Evolutionary conservation across 1,140 invertebrate species (phyloP).

Genomic region (Physella acuta): DNA sequence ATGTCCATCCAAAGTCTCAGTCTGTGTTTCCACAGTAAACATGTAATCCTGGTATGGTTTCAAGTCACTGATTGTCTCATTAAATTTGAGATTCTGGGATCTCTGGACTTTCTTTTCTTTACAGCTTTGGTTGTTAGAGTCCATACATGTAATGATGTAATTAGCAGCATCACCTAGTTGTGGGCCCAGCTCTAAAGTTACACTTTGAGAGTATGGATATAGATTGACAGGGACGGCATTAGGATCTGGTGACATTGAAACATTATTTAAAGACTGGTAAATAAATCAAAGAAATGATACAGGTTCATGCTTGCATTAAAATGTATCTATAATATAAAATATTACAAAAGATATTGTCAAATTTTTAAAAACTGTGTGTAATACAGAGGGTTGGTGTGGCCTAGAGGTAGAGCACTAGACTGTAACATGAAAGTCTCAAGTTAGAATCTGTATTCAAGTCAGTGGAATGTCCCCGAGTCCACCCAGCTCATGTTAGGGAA

Average conservation of each 20-base stretch:
- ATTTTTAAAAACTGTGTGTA: too few relatives aligned
- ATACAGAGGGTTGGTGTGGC: too few relatives aligned
- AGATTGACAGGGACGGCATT: constrained; percentile 34
- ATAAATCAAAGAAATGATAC: too few relatives aligned
- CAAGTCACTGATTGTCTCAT: constrained; percentile 30
- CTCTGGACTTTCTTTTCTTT: constrained; percentile 26
- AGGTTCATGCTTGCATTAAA: too few relatives aligned
- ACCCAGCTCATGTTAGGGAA: too few relatives aligned
- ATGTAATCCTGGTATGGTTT: constrained; percentile 38
- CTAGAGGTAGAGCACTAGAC: too few relatives aligned
- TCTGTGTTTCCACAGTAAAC: constrained; percentile 34
- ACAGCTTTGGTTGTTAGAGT: background rate
- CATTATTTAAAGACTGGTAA: too few relatives aligned
- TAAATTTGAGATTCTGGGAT: constrained; percentile 8
- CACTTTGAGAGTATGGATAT: constrained; percentile 19
- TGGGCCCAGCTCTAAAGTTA: constrained; percentile 32
- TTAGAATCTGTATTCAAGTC: too few relatives aligned
- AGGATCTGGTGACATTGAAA: constrained; percentile 46
- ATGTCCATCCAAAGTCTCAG: constrained; percentile 19
- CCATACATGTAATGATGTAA: constrained; percentile 32
- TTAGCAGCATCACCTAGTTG: constrained; percentile 36
- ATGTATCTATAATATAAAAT: too few relatives aligned
- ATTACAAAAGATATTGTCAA: too few relatives aligned
- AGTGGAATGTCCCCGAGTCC: too few relatives aligned
- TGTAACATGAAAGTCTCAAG: too few relatives aligned